Evolutionary conservation across 2,797 vertebrate genomes (phyloP), one percentile per base, ranked within the genome.

Genomic region (Rhynchotus rufescens): DNA sequence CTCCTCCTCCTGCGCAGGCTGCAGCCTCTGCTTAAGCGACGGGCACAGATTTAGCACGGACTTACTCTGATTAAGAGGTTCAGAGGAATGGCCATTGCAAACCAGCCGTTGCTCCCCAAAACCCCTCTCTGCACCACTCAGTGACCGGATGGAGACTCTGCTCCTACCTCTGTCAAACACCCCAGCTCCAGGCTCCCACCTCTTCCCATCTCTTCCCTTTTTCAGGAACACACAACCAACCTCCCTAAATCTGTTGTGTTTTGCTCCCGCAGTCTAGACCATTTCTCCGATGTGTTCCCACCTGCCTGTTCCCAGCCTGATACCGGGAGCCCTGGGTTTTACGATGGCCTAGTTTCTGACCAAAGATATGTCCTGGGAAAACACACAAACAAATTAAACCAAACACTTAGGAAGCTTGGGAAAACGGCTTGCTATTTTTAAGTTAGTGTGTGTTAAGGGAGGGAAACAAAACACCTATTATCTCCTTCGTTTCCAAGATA

Each of bases 221-320:
- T 26, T 23, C 38, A 11, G 44, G 64, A 23, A 45, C 56, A 40
- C 56, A 10, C 44, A 26, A 32, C 20, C 13, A 20, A 45, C 22
- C 65, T 22, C 40, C 4, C 19, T 6, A 14, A 23, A 30, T 12
- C 30, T 45, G 2, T 13, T 1, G 1, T 38, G 8, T 3, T 32
- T 21, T 28, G 22, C 5, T 8, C 59, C 42, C 2, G 7, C 1
- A 15, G 52, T 25, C 56, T 7, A 45, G 36, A 32, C 38, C n/a
- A 20, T 16, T 62, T 49, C 36, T 16, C 28, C 4, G 2, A 7
- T 1, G 10, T 28, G n/a, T 75, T 42, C 66, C 78, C 74, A 69
- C 59, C 59, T 69, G 44, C 6, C 15, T 22, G 28, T 32, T 52
- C 68, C 62, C 9, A 38, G 9, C 32, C 57, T 4, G 30, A 42